Evolutionary conservation across 2,888 invertebrate genomes (phyloP), one percentile per base, ranked within the genome.

Genomic region (Ochropacha duplaris): DNA sequence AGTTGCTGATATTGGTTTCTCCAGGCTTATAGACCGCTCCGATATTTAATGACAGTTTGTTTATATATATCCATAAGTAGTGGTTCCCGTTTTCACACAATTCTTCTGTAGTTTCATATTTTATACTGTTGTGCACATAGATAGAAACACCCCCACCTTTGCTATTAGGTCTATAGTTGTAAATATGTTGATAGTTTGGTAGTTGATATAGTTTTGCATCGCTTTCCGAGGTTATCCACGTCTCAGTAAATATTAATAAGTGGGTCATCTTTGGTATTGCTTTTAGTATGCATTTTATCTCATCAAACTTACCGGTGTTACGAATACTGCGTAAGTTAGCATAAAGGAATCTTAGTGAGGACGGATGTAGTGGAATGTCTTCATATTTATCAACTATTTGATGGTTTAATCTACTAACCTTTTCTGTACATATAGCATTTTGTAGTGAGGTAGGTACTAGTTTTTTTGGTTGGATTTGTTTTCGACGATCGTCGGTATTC

Each of bases 61-160:
- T n/a, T 1, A 65, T 22, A 16, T 58, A 19, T 12, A 73, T 64
- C 71, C 71, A 75, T 24, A 74, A 26, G 31, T 63, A 75, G 34
- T 75, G 65, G 24, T 74, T 73, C 0, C 61, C 68, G 22, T 66
- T 57, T 44, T 56, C 59, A 22, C 39, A 61, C 0, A 28, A 5
- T 6, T 66, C 61, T 50, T 69, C 68, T 3, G 65, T 56, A 22
- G 68, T 16, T 4, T 60, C 50, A 28, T 65, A 62, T 54, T 67
- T 66, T 12, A 60, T 55, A 19, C 34, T 58, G n/a, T 62, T 54
- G 22, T 62, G 59, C 3, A 60, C 49, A 22, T 52, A 62, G 22
- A 62, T 62, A 19, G 60, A 60, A 9, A 62, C 55, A 11, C 62
- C 60, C 0, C 62, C 60, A 19, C 58, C 62, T 50, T 49, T 58